Evolutionary conservation across 92 coral and sea anemone species (phyloP).

Genomic region (Zoanthus gigantus): DNA sequence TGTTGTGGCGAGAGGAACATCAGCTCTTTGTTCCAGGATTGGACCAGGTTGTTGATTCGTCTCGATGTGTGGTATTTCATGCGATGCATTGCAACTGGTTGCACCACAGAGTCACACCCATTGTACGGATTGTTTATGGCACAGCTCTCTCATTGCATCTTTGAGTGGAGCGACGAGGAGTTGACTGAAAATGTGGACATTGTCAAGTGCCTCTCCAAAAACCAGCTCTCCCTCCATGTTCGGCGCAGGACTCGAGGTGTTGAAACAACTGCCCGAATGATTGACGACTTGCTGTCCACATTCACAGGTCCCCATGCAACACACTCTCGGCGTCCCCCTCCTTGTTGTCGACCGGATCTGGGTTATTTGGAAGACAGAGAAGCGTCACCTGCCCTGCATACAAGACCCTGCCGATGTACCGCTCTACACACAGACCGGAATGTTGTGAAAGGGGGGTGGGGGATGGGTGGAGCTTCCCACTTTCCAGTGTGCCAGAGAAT

Average conservation of each 20-base stretch:
- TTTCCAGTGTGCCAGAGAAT: slow-evolving; percentile 68
- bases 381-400: slow-evolving; percentile 61
- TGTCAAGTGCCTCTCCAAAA: slow-evolving; percentile 30
- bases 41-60: slow-evolving; percentile 29
- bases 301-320: slow-evolving; percentile 67
- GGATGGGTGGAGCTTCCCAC: slow-evolving; percentile 36
- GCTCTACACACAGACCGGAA: slow-evolving; percentile 63
- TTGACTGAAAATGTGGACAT: slow-evolving; percentile 57
- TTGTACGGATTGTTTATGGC: slow-evolving; percentile 41
- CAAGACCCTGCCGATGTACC: slow-evolving; percentile 76
- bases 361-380: slow-evolving; percentile 65
- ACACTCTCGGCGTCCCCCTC: slow-evolving; percentile 71
- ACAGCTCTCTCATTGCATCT: slow-evolving; percentile 36
- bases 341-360: slow-evolving; percentile 56
- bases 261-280: slow-evolving; percentile 50
- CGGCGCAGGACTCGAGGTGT: slow-evolving; percentile 64
- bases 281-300: slow-evolving; percentile 43
- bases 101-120: slow-evolving; percentile 49
- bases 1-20: slow-evolving; percentile 49
- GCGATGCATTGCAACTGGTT: slow-evolving; percentile 27
- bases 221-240: slow-evolving; percentile 63
- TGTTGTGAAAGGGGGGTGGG: slow-evolving; percentile 40
- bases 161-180: slow-evolving; percentile 70
- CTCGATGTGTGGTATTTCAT: slow-evolving; percentile 46
- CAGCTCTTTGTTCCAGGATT: slow-evolving; percentile 30